Base-by-base conservation (phyloP, 2,888 invertebrate genomes). In the Limnephilus auricula region DNA sequence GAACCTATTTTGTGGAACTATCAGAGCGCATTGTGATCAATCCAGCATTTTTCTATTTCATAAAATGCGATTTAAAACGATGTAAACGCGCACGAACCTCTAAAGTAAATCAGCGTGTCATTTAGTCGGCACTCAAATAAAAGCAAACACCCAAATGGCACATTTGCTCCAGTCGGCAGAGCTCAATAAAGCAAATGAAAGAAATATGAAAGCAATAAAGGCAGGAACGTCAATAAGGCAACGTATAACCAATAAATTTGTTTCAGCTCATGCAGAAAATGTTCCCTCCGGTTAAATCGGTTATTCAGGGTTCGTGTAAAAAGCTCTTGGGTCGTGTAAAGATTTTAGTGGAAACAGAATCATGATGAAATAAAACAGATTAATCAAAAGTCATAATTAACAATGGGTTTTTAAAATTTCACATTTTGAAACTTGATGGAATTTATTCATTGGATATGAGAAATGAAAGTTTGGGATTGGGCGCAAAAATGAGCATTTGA, bases 161-260 rank as follows among this genome's bases (percentile, higher is more conserved):
- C 87, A 78, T 88, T 88, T 78, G 65, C 65, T 65, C 87, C 65
- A 32, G 32, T 88, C 78, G 78, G 31, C 34, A 25, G 18, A 79
- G 15, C 18, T 34, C 31, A 30, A 87, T 50, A 78, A 78, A 78
- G 25, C 87, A 31, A 88, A 88, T 79, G 78, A 88, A 88, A 79
- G 85, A 40, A 85, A 45, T 85, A 85, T 79, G 32, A 65, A 34
- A 32, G 78, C 65, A 78, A 88, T 88, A 78, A 88, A 79, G 87
- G 34, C 78, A 32, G 13, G 4, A 88, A 78, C 87, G 78, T 79
- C 34, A 88, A 88, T 88, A 88, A 88, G 78, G 87, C 79, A 79
- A 34, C 87, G n/a, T 50, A 79, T 79, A 88, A 88, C 87, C 87
- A 34, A 88, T 78, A 88, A 88, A 88, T 88, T 78, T 88, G 79